phyloP scores from a whole-genome alignment of 1,140 invertebrate species.

The Aphaenogaster floridana region DNA sequence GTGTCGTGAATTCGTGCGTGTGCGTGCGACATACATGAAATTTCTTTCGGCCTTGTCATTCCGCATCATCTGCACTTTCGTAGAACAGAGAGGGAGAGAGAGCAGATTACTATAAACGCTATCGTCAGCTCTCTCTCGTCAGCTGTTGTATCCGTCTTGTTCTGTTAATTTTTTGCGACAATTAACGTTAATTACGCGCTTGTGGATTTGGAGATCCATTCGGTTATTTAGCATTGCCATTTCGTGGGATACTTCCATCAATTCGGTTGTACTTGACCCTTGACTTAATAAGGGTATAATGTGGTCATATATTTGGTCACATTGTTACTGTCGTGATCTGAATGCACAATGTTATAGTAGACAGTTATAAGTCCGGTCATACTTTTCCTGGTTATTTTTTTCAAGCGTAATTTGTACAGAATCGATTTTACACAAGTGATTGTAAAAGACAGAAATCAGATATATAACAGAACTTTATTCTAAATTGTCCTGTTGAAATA shows the following conservation, averaged over 20 bases:
- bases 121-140: neutral
- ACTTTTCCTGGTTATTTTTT: neutral
- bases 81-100: neutral
- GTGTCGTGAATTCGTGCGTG: neutral
- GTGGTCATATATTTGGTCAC: neutral
- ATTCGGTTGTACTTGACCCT: slow-evolving; percentile 11
- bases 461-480: neutral
- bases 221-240: neutral
- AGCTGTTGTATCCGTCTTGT: neutral
- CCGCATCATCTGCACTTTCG: slow-evolving; percentile 42
- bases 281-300: slow-evolving; percentile 28
- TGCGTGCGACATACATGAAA: neutral
- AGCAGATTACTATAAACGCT: neutral
- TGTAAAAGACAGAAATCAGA: neutral
- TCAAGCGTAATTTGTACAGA: neutral
- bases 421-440: neutral
- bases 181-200: neutral
- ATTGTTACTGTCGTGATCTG: slow-evolving; percentile 9
- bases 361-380: neutral
- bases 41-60: slow-evolving; percentile 53
- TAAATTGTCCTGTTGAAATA: neutral
- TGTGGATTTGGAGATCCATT: neutral
- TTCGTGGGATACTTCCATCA: slow-evolving; percentile 2
- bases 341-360: neutral
- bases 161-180: neutral